Base-by-base conservation (phyloP, 1,140 invertebrate genomes). In the Pararge aegeria region DNA sequence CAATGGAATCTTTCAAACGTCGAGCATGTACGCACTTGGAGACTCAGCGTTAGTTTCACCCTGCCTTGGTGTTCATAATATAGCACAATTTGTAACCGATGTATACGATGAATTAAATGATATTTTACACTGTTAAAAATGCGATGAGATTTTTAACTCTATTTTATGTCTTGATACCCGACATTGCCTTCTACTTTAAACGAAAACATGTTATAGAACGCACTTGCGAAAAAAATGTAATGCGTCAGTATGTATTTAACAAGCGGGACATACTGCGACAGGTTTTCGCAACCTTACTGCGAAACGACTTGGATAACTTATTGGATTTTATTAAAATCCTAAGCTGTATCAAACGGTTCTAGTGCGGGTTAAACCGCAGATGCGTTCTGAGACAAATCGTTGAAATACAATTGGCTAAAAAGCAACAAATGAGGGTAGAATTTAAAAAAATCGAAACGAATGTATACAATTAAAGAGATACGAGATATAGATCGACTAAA, bases 51-150 rank as follows among this genome's bases (percentile, higher is more conserved):
- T 85, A 79, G 71, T 74, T 73, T 87, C 80, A 87, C 83, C 79
- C 83, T 87, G 86, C 86, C 84, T 87, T 89, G 78, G 84, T 89
- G 86, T 89, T 87, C 80, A 82, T 83, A 80, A 74, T 73, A 76
- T 86, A 87, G 87, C 87, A 89, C 87, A 89, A 89, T 80, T 80
- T 85, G 87, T 83, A 89, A 89, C 84, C 87, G 71, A 89, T 85
- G 87, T 89, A 89, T 89, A 89, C 87, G 87, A 89, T 73, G 55
- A 83, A 75, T 71, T 68, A 80, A 85, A 87, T 83, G 68, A 85
- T 89, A 89, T 89, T 89, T 87, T 89, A 89, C 83, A 83, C 78
- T 89, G 84, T 89, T 89, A 68, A 86, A 24, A 6, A 78, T 65
- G 64, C 81, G 73, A 84, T 78, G 75, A 87, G 80, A 87, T 85